These are phyloP conservation scores for Cremastobaeus sp. DNA, from an alignment of 2,888 invertebrate species.

Conservation along the genomic window DNA sequence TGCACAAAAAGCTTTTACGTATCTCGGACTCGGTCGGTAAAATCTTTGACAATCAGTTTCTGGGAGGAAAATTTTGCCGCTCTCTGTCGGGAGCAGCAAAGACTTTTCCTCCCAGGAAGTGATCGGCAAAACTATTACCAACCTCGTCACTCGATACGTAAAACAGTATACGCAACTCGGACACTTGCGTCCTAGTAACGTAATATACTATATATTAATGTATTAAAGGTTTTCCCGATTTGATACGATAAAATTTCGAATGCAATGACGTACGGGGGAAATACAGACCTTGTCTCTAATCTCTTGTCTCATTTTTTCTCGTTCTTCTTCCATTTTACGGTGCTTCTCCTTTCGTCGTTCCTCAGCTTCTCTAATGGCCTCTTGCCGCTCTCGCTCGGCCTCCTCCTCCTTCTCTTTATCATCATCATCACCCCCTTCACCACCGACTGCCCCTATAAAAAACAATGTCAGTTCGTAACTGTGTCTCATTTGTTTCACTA, in stretches of 20 bases:
- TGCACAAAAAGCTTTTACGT: no score
- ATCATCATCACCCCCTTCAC: slow-evolving; percentile 93
- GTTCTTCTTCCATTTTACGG: slow-evolving; percentile 99
- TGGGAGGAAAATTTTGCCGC: no score
- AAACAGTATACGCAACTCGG: no score
- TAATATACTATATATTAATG: no score
- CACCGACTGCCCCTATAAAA: slow-evolving; percentile 89
- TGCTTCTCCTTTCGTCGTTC: slow-evolving; percentile 99
- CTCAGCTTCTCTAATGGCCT: slow-evolving; percentile 98
- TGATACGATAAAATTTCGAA: slow-evolving; percentile 38
- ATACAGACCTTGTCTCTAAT: slow-evolving; percentile 97
- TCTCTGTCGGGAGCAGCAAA: no score
- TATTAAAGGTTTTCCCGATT: no score
- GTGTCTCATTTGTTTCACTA: slow-evolving; percentile 39
- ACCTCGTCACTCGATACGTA: no score
- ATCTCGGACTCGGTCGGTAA: no score
- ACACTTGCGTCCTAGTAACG: no score
- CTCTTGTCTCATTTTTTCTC: slow-evolving; percentile 99
- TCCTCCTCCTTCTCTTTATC: slow-evolving; percentile 99
- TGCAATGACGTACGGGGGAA: slow-evolving; percentile 40
- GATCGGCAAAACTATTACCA: no score
- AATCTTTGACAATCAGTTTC: no score
- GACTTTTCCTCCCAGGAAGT: no score
- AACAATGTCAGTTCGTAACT: slow-evolving; percentile 55
- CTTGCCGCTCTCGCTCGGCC: slow-evolving; percentile 97